These are phyloP conservation scores for Rallus crepitans DNA, from an alignment of 2,797 vertebrate genomes.

Conservation along the genomic window DNA sequence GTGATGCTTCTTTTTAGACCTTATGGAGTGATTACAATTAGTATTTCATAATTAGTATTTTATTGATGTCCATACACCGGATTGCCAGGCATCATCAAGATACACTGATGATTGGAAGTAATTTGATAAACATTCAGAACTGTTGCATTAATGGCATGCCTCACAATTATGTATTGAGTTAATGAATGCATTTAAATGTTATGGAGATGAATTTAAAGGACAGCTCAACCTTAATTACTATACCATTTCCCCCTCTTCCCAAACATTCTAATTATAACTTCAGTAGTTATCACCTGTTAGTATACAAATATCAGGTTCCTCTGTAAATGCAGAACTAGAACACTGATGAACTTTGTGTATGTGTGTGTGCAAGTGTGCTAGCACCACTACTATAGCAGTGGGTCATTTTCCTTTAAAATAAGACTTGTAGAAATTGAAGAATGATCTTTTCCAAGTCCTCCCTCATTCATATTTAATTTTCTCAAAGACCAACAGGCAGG, in stretches of 20 bases:
- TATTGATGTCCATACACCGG: conserved; percentile 72
- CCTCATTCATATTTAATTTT: neutral
- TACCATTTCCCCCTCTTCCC: conserved; percentile 29
- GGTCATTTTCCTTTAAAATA: neutral
- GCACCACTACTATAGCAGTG: neutral
- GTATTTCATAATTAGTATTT: conserved; percentile 78
- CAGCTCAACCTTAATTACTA: conserved; percentile 75
- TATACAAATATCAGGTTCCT: conserved; percentile 16
- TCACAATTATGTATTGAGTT: conserved; percentile 76
- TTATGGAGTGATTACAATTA: conserved; percentile 75
- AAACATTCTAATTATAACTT: conserved; percentile 73
- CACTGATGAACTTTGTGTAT: neutral
- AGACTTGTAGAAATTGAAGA: neutral
- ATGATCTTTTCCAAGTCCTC: neutral
- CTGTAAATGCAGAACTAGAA: neutral
- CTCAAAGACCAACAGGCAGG: neutral
- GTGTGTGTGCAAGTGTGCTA: neutral
- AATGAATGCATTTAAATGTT: conserved; percentile 77
- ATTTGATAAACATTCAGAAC: conserved; percentile 79
- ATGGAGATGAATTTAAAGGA: conserved; percentile 76
- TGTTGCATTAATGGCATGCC: conserved; percentile 73
- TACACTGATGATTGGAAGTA: conserved; percentile 64
- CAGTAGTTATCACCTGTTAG: conserved; percentile 44
- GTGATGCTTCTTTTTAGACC: conserved; percentile 60
- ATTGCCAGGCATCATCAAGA: conserved; percentile 66